Base-by-base conservation (phyloP, 2,888 invertebrate species). In the Dusona sp. region DNA sequence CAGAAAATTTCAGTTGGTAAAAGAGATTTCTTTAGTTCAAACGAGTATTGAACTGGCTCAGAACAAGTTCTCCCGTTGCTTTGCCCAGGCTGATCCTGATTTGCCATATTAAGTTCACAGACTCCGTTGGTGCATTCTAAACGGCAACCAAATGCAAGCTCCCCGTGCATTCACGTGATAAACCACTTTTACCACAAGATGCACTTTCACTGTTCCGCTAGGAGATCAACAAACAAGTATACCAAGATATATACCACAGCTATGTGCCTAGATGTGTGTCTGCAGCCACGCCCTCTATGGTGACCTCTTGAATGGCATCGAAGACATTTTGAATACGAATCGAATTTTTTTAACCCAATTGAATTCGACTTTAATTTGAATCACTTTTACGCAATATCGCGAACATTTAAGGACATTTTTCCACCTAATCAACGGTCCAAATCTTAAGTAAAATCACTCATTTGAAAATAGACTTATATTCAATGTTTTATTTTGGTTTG, bases 151-250 rank as follows among this genome's bases (percentile, higher is more conserved):
- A 64, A 51, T 22, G 51, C 64, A 74, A 88, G 75, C 88, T 89
- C 90, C 90, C 16, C 89, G 88, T 89, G 75, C 86, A 85, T 78
- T 74, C 78, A 86, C 85, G 89, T 88, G 89, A 86, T 88, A 91
- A 90, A 92, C 92, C 87, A 92, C 93, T 93, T 93, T 93, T 93
- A 93, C 93, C 86, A 88, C 88, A 88, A 77, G 89, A 91, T 91
- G 89, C 88, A 93, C 93, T 93, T 93, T 93, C 93, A 93, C 93
- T 92, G 91, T 91, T 92, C 90, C 91, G 91, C 91, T 92, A 88
- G 88, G 87, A 88, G 91, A 90, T 90, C 70, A 2, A 88, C 91
- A 54, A 80, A 57, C 78, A 33, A 57, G 61, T 64, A 36, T 9
- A 33, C 70, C 57, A 22, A 68, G 51, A 19, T 3, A 42, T 29